These are phyloP conservation scores for Hyles vespertilio DNA, from an alignment of 1,140 invertebrate species.

Conservation along the genomic window DNA sequence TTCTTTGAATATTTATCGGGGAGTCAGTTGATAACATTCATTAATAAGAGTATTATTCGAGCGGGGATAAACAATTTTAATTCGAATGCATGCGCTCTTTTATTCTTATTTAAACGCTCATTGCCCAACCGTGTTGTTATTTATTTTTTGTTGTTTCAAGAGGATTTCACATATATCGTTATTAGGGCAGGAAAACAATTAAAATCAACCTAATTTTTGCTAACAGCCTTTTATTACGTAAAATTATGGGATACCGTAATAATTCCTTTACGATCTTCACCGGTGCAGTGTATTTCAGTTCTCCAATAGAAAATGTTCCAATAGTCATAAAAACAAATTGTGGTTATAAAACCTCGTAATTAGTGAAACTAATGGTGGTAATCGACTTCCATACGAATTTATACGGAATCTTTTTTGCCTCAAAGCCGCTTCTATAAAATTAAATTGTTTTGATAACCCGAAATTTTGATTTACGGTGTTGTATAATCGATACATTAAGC, in stretches of 20 bases:
- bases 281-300: constrained; percentile 33
- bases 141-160: no score
- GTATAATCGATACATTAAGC: constrained; percentile 27
- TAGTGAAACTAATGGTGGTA: constrained; percentile 67
- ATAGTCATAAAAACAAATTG: constrained; percentile 64
- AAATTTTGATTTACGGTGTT: constrained; percentile 38
- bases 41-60: constrained; percentile 34
- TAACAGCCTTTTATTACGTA: constrained; percentile 40
- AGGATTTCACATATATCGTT: no score
- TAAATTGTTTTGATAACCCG: constrained; percentile 40
- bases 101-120: no score
- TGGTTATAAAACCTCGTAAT: constrained; percentile 62
- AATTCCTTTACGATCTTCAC: constrained; percentile 47
- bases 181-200: neutral
- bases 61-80: neutral
- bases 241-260: constrained; percentile 56
- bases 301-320: constrained; percentile 56
- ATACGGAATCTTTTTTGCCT: constrained; percentile 39
- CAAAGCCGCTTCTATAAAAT: constrained; percentile 38
- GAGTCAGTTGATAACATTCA: constrained; percentile 33
- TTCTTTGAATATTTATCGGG: constrained; percentile 47
- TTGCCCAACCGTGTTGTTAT: no score
- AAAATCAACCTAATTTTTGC: constrained; percentile 23
- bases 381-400: constrained; percentile 55
- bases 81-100: neutral